A percentile compares a stretch with the other conserved stretches of the same genome.
Evolutionary conservation across 2,797 vertebrate species (phyloP).

Genomic region (Uromys caudimaculatus): DNA sequence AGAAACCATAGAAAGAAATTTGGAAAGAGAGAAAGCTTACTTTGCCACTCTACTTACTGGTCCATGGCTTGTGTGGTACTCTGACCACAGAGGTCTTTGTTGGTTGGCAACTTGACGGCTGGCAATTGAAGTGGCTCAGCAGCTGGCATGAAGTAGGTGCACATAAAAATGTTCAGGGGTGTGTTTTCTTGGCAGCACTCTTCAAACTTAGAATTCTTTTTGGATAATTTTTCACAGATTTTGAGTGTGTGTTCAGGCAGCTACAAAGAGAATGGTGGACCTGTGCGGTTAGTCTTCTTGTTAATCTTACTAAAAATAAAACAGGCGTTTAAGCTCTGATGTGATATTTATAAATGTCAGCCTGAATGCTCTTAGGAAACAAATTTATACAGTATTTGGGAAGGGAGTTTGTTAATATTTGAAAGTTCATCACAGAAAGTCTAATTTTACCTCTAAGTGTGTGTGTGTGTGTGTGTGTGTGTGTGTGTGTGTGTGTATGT

Average conservation of each 20-base stretch:
- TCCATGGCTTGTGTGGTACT: slow-evolving; percentile 23
- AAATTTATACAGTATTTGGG: not conserved
- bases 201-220: slow-evolving; percentile 76
- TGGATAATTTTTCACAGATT: slow-evolving; percentile 79
- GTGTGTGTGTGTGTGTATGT: no score
- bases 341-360: not conserved
- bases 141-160: slow-evolving; percentile 84
- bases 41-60: slow-evolving; percentile 77
- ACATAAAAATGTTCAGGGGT: slow-evolving; percentile 84
- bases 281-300: not conserved
- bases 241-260: slow-evolving; percentile 82
- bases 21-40: not conserved
- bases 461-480: not conserved
- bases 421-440: not conserved
- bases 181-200: slow-evolving; percentile 86
- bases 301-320: slow-evolving; percentile 36
- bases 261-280: slow-evolving; percentile 64
- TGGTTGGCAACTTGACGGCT: not conserved
- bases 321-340: not conserved
- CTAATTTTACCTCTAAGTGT: not conserved
- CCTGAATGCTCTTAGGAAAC: not conserved
- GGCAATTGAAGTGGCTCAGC: not conserved
- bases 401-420: not conserved
- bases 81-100: slow-evolving; percentile 82
- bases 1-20: not conserved